These are phyloP conservation scores for Microctenopoma lineatum DNA, from an alignment of 2,797 vertebrate species.

Conservation along the genomic window DNA sequence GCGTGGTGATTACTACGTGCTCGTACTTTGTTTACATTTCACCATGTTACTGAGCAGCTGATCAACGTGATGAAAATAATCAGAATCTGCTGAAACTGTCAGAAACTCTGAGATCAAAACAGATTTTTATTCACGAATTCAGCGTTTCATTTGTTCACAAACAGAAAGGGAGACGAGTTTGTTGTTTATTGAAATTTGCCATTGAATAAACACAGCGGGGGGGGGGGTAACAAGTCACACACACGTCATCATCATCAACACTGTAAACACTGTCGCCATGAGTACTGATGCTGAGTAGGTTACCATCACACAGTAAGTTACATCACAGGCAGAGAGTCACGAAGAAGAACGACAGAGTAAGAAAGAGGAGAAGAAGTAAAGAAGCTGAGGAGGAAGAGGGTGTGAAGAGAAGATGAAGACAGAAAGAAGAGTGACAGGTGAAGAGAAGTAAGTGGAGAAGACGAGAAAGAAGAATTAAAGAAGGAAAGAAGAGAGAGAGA, in stretches of 20 bases:
- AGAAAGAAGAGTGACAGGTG: neutral
- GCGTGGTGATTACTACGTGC: no score
- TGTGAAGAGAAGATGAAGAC: neutral
- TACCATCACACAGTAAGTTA: slow-evolving; percentile 63
- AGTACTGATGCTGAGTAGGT: slow-evolving; percentile 63
- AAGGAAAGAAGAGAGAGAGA: neutral
- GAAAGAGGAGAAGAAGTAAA: neutral
- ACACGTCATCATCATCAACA: slow-evolving; percentile 53
- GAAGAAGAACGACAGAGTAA: neutral
- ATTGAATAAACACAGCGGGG: slow-evolving; percentile 62
- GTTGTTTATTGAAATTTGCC: slow-evolving; percentile 74
- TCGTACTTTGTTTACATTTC: no score
- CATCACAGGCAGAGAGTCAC: slow-evolving; percentile 49
- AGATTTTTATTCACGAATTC: no score
- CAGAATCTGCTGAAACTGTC: no score
- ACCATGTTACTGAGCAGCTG: no score
- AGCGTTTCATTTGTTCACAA: neutral
- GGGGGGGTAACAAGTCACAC: slow-evolving; percentile 63
- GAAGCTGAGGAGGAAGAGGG: neutral
- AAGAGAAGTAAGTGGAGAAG: neutral
- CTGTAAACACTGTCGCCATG: slow-evolving; percentile 64
- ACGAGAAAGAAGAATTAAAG: neutral
- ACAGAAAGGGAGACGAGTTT: slow-evolving; percentile 34
- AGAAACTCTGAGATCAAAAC: no score
- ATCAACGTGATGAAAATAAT: no score